A percentile compares a stretch with the other conserved stretches of the same genome.
These are phyloP conservation scores for Caenorhabditis macrosperma DNA, from an alignment of 2,888 invertebrate genomes.

Conservation along the genomic window DNA sequence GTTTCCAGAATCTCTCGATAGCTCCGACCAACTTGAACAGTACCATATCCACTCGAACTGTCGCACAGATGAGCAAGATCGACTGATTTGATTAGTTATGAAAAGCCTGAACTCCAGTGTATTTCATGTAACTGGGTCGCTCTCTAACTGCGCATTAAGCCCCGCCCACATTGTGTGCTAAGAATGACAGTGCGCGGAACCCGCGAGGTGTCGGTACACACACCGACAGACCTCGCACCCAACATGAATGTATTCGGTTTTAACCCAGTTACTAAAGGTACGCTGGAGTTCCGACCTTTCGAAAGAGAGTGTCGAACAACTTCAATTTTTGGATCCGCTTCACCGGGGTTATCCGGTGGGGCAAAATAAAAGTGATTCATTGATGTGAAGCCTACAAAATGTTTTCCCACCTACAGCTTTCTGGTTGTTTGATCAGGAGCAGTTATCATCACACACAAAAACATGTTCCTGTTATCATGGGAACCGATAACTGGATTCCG, in stretches of 20 bases:
- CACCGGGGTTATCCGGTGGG: neutral
- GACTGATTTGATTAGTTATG: neutral
- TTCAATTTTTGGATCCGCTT: neutral
- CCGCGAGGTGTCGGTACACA: slow-evolving; percentile 1
- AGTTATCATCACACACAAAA: neutral
- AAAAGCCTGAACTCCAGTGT: slow-evolving; percentile 8
- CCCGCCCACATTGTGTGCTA: neutral
- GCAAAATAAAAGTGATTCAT: neutral
- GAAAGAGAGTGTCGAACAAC: neutral
- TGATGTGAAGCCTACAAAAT: neutral
- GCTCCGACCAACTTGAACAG: too few species aligned
- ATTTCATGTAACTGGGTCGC: slow-evolving; percentile 3
- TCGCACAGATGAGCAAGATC: too few species aligned
- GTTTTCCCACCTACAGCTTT: neutral
- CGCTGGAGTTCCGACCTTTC: neutral
- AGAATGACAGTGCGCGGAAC: neutral
- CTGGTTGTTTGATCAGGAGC: too few species aligned
- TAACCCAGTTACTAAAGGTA: neutral
- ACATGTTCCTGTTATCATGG: neutral
- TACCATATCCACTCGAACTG: too few species aligned
- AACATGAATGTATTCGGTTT: neutral
- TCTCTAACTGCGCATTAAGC: neutral
- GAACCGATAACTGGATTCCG: neutral
- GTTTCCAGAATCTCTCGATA: neutral
- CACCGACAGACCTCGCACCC: neutral